Percentiles rank a stretch among this genome's conserved stretches.
Conservation (phyloP, 2,888 invertebrate genomes). For the Asteroscopus sphinx region DNA sequence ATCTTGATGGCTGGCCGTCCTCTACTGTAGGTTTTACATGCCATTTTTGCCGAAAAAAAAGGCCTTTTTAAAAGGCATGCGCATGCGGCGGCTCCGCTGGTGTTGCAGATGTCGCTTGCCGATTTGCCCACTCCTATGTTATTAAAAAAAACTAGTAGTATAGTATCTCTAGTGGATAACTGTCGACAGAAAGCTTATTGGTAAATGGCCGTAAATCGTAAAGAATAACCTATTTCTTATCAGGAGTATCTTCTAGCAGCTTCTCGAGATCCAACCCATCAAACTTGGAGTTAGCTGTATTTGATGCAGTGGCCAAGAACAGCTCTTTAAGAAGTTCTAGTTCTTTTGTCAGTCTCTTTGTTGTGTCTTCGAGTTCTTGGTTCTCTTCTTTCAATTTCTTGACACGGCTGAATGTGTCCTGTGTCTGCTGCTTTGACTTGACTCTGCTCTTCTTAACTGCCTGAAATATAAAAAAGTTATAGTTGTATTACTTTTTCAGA, state of each 20-base stretch:
- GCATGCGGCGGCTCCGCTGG: too few species aligned
- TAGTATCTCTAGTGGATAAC: too few species aligned
- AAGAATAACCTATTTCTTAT: constrained; percentile 21
- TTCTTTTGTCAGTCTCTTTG: constrained; percentile 44
- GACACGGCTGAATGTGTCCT: constrained; percentile 38
- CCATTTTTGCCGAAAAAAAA: too few species aligned
- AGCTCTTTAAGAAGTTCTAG: constrained; percentile 41
- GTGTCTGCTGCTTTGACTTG: constrained; percentile 42
- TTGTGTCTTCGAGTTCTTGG: constrained; percentile 43
- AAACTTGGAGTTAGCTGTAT: constrained; percentile 33
- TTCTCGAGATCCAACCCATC: constrained; percentile 46
- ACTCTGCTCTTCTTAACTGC: constrained; percentile 53
- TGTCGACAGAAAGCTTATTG: too few species aligned
- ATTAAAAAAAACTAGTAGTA: too few species aligned
- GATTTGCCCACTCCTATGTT: too few species aligned
- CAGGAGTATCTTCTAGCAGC: constrained; percentile 41
- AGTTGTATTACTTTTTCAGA: too few species aligned
- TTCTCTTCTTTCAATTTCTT: constrained; percentile 44
- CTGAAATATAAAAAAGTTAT: constrained; percentile 8
- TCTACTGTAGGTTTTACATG: too few species aligned
- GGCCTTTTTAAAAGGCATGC: too few species aligned
- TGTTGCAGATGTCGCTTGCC: too few species aligned
- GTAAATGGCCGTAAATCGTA: too few species aligned
- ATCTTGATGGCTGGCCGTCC: too few species aligned
- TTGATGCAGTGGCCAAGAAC: constrained; percentile 43